Base-by-base conservation (phyloP, 2,113 vertebrate genomes). In the Myxocyprinus asiaticus region DNA sequence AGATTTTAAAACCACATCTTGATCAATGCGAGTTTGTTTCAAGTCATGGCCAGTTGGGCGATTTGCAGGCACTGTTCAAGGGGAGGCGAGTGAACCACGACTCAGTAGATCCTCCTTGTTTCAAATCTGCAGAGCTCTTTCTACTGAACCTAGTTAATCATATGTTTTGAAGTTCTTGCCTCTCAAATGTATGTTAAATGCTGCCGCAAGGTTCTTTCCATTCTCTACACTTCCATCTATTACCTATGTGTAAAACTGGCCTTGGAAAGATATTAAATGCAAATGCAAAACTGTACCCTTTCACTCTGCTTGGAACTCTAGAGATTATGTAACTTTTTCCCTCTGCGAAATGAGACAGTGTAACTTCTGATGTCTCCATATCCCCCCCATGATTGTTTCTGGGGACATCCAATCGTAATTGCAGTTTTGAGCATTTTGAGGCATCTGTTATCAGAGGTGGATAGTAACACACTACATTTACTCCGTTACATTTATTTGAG, bases 211-310 rank as follows among this genome's bases (percentile, higher is more conserved):
- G 67, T 15, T 67, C 4, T 48, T 87, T 88, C 82, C 76, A 83
- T 87, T 78, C 82, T 86, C 85, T n/a, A 15, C 55, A 51, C 82
- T 64, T 66, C 83, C 71, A 33, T 64, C 64, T 71, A 80, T 83
- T 85, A 79, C 86, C 85, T 84, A 83, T 76, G 80, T 84, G 76
- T 79, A 74, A 82, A 83, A 81, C 84, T 78, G 83, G 84, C 76
- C 87, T 85, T 82, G 85, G 83, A 87, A 78, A 63, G 81, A 88
- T 84, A 87, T 87, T 74, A 84, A 88, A 88, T 88, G 75, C 78
- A 80, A 80, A 83, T 83, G 82, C 71, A 69, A 86, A 75, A 85
- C 78, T 62, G 50, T 64, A 81, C 76, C 82, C 65, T 83, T 80
- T 48, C 17, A 84, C 82, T 86, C 82, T 82, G 73, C 70, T 17